Conservation (phyloP, 2,888 invertebrate species). For the Allacma fusca region DNA sequence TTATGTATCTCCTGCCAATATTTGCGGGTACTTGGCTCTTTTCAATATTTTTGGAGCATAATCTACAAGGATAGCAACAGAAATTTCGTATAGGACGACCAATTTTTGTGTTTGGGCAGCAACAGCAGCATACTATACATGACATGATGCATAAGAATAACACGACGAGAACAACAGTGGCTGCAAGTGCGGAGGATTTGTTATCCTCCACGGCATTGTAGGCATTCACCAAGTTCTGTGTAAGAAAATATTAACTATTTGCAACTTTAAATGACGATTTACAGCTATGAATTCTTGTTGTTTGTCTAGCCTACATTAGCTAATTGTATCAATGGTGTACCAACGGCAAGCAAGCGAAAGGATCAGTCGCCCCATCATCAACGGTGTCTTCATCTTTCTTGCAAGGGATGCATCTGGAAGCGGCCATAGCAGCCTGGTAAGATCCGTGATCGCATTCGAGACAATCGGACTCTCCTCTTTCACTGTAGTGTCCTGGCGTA, state of each 20-base stretch:
- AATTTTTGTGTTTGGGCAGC: constrained; percentile 21
- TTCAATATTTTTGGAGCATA: not conserved
- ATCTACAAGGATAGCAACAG: not conserved
- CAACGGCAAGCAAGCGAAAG: constrained; percentile 8
- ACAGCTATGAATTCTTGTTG: not conserved
- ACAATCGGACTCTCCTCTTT: constrained; percentile 36
- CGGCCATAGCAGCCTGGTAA: constrained; percentile 26
- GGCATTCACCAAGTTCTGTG: constrained; percentile 15
- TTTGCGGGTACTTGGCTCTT: not conserved
- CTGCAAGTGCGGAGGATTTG: not conserved
- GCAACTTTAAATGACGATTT: not conserved
- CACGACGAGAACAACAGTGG: not conserved
- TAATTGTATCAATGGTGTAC: not conserved
- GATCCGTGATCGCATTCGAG: constrained; percentile 23
- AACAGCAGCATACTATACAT: not conserved
- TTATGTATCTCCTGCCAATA: no score
- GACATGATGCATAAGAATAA: not conserved
- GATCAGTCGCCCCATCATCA: not conserved
- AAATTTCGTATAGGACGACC: not conserved
- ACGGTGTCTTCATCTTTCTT: constrained; percentile 20
- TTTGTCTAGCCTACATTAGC: not conserved
- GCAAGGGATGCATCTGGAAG: constrained; percentile 38
- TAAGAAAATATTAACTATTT: not conserved
- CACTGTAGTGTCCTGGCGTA: constrained; percentile 32
- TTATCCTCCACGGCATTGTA: constrained; percentile 8